Evolutionary conservation across 2,113 vertebrate species (phyloP), one percentile per base, ranked within the genome.

Genomic region (Triplophysa rosa): DNA sequence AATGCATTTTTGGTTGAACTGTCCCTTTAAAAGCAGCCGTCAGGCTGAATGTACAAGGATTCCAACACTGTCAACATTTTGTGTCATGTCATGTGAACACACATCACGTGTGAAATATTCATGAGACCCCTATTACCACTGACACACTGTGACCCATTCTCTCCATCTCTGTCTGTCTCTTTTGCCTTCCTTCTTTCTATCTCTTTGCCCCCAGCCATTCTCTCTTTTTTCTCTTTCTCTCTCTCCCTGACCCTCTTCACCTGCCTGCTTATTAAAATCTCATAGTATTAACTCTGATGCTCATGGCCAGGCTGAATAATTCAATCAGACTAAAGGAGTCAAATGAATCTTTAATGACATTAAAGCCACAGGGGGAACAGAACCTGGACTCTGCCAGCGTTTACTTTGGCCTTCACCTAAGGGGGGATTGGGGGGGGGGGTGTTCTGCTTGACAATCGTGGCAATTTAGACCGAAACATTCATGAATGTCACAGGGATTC

Each of bases 231-330:
- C 68, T 86, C 77, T 82, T 75, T 83, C 84, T 47, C 29, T 29
- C 49, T 59, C 78, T 84, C 87, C 84, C 78, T 85, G 77, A 85
- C 83, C 88, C 85, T 77, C 84, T 86, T 91, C 87, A 91, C 89
- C 90, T 88, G 86, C 82, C 84, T 82, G 86, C 91, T 92, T 92
- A 91, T 92, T 92, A 92, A 92, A 91, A 93, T 92, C 90, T 88
- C 87, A 91, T 88, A 87, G 88, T 87, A 90, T 91, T 91, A 92
- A 91, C 90, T 90, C 89, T 88, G 84, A 84, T 68, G 87, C 89
- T 89, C 89, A 86, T 85, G 81, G 82, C 88, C 89, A 88, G 86
- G 83, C 87, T 90, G 89, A 92, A 92, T 90, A 90, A 91, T 91
- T 92, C 84, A 92, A 91, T 89, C 89, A 88, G 90, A 91, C 89